Conservation (phyloP, 1,140 invertebrate genomes). For the Meloidogyne floridensis region DNA sequence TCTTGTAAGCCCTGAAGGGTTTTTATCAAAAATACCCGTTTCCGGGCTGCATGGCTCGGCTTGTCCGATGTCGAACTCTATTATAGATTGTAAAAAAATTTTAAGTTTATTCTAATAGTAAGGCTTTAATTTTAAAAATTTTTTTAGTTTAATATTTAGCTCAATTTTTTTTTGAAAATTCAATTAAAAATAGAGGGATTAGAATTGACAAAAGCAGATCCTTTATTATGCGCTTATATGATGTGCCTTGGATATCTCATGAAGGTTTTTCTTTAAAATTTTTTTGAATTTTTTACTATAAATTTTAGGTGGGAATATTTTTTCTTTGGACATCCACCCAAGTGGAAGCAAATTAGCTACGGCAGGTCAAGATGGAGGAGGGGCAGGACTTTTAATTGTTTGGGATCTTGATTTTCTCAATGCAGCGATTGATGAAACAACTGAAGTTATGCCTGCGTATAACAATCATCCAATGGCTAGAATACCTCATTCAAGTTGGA, state of each 20-base stretch:
- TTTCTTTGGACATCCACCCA: constrained; percentile 33
- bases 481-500: constrained; percentile 31
- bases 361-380: constrained; percentile 29
- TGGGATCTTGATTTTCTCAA: constrained; percentile 31
- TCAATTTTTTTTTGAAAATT: background rate
- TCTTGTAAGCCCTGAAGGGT: too few species aligned
- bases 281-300: background rate
- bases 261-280: constrained; percentile 15
- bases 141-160: too few species aligned
- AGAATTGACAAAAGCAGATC: background rate
- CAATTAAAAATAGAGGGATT: background rate
- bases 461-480: constrained; percentile 25
- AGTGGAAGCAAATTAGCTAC: constrained; percentile 28
- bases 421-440: background rate
- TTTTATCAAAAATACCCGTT: too few species aligned
- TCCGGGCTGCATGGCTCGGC: too few species aligned
- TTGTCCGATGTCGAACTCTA: too few species aligned
- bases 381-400: constrained; percentile 32
- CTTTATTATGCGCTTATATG: constrained; percentile 25
- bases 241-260: constrained; percentile 37
- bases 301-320: constrained; percentile 29
- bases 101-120: too few species aligned
- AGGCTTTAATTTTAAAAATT: too few species aligned
- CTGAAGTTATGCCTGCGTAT: background rate
- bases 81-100: too few species aligned